A percentile compares a stretch with the other conserved stretches of the same genome.
Evolutionary conservation across 2,888 invertebrate species (phyloP).

Genomic region (Linnaemya vulpina): DNA sequence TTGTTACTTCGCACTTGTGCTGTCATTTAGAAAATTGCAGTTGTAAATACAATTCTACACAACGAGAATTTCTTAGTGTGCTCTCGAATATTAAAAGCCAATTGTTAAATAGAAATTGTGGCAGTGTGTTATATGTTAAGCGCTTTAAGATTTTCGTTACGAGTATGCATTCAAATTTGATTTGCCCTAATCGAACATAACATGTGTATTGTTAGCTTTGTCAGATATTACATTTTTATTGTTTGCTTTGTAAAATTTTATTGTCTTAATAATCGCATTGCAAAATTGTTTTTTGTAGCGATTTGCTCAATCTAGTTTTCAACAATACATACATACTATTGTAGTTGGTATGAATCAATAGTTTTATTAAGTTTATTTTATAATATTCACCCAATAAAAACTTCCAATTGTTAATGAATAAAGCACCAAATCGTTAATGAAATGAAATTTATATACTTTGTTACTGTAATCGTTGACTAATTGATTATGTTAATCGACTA

Average conservation of each 20-base stretch:
- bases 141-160: too few species aligned
- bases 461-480: slow-evolving; percentile 1
- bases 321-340: not conserved
- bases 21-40: too few species aligned
- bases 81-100: too few species aligned
- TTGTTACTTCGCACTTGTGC: too few species aligned
- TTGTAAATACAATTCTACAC: too few species aligned
- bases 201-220: slow-evolving; percentile 22
- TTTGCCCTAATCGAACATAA: slow-evolving; percentile 18
- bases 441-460: slow-evolving; percentile 25
- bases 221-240: slow-evolving; percentile 35
- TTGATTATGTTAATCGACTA: slow-evolving; percentile 29
- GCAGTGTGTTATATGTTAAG: too few species aligned
- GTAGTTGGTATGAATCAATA: not conserved
- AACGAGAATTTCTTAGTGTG: too few species aligned
- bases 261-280: slow-evolving; percentile 14
- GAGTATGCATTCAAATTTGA: slow-evolving; percentile 17
- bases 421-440: slow-evolving; percentile 22
- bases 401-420: slow-evolving; percentile 22
- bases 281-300: not conserved
- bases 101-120: too few species aligned
- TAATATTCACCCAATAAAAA: slow-evolving; percentile 21
- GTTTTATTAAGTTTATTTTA: slow-evolving; percentile 16
- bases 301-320: slow-evolving; percentile 29
- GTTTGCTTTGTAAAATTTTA: slow-evolving; percentile 13